phyloP scores from a whole-genome alignment of 1,140 invertebrate species.

The Brachionus paranguensis region DNA sequence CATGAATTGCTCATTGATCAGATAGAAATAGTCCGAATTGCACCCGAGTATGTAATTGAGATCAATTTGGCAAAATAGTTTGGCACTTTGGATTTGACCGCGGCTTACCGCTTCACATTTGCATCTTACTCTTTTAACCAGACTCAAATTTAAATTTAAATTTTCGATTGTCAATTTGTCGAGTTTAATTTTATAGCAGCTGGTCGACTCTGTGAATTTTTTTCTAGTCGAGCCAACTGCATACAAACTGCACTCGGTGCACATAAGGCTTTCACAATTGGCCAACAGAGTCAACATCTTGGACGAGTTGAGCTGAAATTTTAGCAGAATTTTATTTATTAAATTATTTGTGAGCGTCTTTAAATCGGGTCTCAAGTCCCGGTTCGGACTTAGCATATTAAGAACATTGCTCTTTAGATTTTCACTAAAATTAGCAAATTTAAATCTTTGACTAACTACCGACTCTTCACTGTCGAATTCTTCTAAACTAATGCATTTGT shows the following conservation, averaged over 20 bases:
- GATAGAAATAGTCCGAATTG: constrained; percentile 19
- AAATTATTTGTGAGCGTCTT: not conserved
- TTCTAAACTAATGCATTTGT: not conserved
- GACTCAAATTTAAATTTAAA: constrained; percentile 8
- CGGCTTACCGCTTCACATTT: not conserved
- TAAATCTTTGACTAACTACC: not conserved
- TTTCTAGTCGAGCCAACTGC: not conserved
- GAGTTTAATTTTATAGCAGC: not conserved
- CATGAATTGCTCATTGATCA: constrained; percentile 9
- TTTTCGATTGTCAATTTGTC: not conserved
- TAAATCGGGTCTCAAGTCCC: not conserved
- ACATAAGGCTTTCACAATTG: not conserved
- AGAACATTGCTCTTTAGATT: not conserved
- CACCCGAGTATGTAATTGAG: not conserved
- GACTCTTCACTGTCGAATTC: not conserved
- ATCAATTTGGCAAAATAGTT: not conserved
- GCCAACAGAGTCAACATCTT: not conserved
- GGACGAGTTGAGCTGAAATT: not conserved
- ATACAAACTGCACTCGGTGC: not conserved
- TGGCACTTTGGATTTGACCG: not conserved
- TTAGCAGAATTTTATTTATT: not conserved
- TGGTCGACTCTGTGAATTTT: not conserved
- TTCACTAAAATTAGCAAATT: constrained; percentile 1
- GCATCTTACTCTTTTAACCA: not conserved
- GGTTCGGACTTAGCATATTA: not conserved